Evolutionary conservation across 2,113 vertebrate species (phyloP).

Genomic region (Corydoras sp.): DNA sequence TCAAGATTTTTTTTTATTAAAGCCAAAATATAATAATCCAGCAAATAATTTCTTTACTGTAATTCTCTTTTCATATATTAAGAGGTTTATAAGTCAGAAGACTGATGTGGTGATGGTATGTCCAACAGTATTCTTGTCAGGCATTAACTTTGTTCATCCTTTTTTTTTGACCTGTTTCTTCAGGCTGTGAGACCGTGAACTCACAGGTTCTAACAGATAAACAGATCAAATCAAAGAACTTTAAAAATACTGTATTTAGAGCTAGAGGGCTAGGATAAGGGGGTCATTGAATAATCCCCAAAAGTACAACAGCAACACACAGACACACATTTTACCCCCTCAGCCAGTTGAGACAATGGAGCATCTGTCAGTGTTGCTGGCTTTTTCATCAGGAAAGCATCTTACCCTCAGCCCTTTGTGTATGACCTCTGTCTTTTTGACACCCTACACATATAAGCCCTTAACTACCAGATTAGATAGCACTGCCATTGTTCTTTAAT

Average conservation of each 20-base stretch:
- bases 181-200: not conserved
- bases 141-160: no score
- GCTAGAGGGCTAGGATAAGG: slow-evolving; percentile 27
- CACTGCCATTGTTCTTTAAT: slow-evolving; percentile 32
- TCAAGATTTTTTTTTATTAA: no score
- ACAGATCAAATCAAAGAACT: slow-evolving; percentile 22
- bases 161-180: not conserved
- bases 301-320: slow-evolving; percentile 31
- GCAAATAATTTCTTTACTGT: no score
- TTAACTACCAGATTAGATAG: slow-evolving; percentile 23
- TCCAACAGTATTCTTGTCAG: no score
- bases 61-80: no score
- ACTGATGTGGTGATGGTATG: no score
- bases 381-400: slow-evolving; percentile 28
- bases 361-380: slow-evolving; percentile 39
- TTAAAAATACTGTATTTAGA: slow-evolving; percentile 21
- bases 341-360: slow-evolving; percentile 35
- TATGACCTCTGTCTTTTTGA: slow-evolving; percentile 29
- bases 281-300: slow-evolving; percentile 38
- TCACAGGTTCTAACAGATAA: no score
- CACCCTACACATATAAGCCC: slow-evolving; percentile 18
- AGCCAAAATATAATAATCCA: no score
- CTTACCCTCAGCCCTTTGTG: slow-evolving; percentile 36
- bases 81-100: no score
- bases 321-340: slow-evolving; percentile 3